phyloP scores from a whole-genome alignment of 2,797 vertebrate genomes.

The Anolis apletophallus region DNA sequence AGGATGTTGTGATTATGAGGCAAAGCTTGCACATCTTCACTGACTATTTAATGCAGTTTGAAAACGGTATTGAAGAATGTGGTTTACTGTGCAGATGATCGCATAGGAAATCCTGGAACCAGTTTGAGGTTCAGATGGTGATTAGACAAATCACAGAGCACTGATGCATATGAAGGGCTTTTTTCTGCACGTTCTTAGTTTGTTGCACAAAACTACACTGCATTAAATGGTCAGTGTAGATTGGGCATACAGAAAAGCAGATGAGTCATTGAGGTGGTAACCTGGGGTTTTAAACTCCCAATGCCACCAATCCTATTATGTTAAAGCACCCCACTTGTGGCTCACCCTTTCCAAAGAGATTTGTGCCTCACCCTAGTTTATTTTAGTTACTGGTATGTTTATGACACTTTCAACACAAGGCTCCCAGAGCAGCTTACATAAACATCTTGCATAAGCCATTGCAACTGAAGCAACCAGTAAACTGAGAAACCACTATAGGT shows the following conservation, averaged over 20 bases:
- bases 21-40: not conserved
- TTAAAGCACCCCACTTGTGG: not conserved
- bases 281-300: not conserved
- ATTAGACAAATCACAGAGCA: too few species aligned
- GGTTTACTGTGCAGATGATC: too few species aligned
- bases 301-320: not conserved
- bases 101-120: too few species aligned
- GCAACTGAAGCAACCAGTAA: not conserved
- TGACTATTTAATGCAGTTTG: too few species aligned
- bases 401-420: not conserved
- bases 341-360: not conserved
- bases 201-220: too few species aligned
- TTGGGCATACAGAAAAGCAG: not conserved
- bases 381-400: not conserved
- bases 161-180: too few species aligned
- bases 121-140: too few species aligned
- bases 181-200: too few species aligned
- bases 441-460: not conserved
- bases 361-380: not conserved
- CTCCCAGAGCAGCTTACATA: not conserved
- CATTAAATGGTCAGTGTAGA: too few species aligned
- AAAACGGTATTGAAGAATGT: too few species aligned
- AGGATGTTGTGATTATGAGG: not conserved
- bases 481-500: not conserved
- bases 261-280: not conserved